Conservation (phyloP, 1,140 invertebrate species). For the Ctenoplectra terminalis region DNA sequence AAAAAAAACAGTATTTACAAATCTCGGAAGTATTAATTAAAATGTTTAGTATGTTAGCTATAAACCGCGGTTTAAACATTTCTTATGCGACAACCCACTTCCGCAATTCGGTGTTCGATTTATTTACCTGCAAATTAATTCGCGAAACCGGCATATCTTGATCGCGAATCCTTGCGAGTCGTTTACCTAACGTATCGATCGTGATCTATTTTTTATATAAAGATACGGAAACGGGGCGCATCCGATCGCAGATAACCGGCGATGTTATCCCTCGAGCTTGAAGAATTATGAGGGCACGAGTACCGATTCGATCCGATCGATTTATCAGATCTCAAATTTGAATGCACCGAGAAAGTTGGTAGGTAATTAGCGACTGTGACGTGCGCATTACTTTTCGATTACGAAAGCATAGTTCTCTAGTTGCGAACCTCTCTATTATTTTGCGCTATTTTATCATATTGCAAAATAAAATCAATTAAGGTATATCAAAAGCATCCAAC, state of each 20-base stretch:
- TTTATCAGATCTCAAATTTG: slow-evolving; percentile 22
- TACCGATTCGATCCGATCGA: background rate
- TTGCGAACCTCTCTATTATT: background rate
- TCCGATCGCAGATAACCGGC: slow-evolving; percentile 29
- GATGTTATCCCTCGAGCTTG: slow-evolving; percentile 12
- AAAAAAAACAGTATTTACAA: background rate
- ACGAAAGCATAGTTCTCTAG: background rate
- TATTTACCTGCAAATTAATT: slow-evolving; percentile 34
- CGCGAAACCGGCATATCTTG: slow-evolving; percentile 35
- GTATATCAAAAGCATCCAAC: background rate
- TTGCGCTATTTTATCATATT: background rate
- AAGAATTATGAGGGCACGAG: slow-evolving; percentile 17
- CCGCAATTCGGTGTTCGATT: slow-evolving; percentile 17
- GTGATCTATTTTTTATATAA: slow-evolving; percentile 14
- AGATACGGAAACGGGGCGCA: slow-evolving; percentile 23
- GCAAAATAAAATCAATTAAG: slow-evolving; percentile 3
- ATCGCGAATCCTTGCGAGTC: background rate
- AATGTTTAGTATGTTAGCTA: background rate
- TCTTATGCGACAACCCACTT: slow-evolving; percentile 7
- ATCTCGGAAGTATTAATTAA: background rate
- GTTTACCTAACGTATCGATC: slow-evolving; percentile 10
- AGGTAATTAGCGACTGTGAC: slow-evolving; percentile 23
- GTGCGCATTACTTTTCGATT: background rate
- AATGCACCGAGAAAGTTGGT: background rate
- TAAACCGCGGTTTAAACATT: background rate